Percentiles rank a stretch among this genome's conserved stretches.
Evolutionary conservation across 2,888 invertebrate species (phyloP).

Genomic region (Auanema freiburgensis): DNA sequence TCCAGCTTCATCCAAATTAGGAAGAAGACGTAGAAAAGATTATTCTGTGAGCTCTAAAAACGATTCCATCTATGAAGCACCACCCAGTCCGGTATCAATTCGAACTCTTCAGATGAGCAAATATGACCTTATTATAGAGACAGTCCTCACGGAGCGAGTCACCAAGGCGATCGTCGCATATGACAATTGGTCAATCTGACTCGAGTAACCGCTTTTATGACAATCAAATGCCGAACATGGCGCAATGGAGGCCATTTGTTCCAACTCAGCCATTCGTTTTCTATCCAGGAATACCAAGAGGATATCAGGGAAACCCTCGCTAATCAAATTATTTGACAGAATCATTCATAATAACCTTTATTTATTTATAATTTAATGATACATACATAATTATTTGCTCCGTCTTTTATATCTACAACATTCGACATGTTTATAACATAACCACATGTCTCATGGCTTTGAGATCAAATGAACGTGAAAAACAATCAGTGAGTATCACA

Average conservation of each 20-base stretch:
- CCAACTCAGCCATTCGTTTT: conserved; percentile 36
- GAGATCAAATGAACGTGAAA: too few relatives aligned
- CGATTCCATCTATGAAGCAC: conserved; percentile 44
- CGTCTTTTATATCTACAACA: too few relatives aligned
- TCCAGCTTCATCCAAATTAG: conserved; percentile 9
- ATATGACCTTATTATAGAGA: not conserved
- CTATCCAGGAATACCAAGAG: conserved; percentile 22
- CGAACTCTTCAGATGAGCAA: too few relatives aligned
- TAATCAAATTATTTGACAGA: too few relatives aligned
- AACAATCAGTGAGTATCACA: too few relatives aligned
- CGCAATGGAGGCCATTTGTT: conserved; percentile 37
- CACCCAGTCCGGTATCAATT: conserved; percentile 44
- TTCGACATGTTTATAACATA: too few relatives aligned
- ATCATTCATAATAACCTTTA: too few relatives aligned
- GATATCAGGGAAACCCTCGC: too few relatives aligned
- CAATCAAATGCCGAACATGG: not conserved
- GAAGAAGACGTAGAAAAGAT: conserved; percentile 18
- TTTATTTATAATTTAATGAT: too few relatives aligned
- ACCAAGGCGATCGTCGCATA: conserved; percentile 4
- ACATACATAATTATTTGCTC: too few relatives aligned
- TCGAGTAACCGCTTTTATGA: not conserved
- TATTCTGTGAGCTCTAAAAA: conserved; percentile 25
- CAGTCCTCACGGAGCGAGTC: conserved; percentile 13
- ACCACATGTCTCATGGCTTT: too few relatives aligned
- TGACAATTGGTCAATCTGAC: too few relatives aligned